These are phyloP conservation scores for Anomalospiza imberbis DNA, from an alignment of 2,797 vertebrate genomes.

Conservation along the genomic window DNA sequence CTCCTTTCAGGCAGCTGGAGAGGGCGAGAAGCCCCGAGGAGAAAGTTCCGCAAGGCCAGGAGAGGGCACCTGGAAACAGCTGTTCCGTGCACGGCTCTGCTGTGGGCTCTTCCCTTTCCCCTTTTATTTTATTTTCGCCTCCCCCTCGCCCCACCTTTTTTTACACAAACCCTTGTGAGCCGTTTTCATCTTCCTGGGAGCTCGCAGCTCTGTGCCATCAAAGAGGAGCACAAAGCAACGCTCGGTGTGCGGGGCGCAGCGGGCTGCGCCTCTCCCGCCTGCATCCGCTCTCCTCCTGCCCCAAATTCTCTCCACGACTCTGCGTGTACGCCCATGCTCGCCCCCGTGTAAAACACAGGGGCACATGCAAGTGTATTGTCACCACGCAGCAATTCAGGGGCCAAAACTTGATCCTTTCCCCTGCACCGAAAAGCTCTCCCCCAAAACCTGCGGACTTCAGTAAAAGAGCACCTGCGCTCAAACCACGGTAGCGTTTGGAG, in stretches of 20 bases:
- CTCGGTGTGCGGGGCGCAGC: background rate
- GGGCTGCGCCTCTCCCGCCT: rapidly evolving
- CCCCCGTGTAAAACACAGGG: background rate
- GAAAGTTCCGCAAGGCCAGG: background rate
- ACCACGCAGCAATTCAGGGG: background rate
- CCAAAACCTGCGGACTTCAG: background rate
- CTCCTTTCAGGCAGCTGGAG: rapidly evolving
- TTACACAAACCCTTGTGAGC: background rate
- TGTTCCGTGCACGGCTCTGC: background rate
- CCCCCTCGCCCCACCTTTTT: too few species aligned
- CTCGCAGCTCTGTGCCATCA: background rate
- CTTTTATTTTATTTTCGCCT: background rate
- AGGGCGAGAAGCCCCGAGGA: background rate
- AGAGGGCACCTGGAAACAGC: conserved; percentile 44
- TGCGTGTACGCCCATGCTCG: rapidly evolving
- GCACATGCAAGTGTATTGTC: background rate
- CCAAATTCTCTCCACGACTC: background rate
- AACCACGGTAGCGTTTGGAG: background rate
- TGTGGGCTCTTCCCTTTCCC: background rate
- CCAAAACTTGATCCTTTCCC: background rate
- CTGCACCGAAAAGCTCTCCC: rapidly evolving
- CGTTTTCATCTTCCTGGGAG: background rate
- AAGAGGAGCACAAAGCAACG: background rate
- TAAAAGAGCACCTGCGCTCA: background rate
- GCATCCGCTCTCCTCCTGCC: background rate